A percentile compares a stretch with the other conserved stretches of the same genome.
Conservation (phyloP, 2,888 invertebrate genomes). For the Drosophila quinaria region DNA sequence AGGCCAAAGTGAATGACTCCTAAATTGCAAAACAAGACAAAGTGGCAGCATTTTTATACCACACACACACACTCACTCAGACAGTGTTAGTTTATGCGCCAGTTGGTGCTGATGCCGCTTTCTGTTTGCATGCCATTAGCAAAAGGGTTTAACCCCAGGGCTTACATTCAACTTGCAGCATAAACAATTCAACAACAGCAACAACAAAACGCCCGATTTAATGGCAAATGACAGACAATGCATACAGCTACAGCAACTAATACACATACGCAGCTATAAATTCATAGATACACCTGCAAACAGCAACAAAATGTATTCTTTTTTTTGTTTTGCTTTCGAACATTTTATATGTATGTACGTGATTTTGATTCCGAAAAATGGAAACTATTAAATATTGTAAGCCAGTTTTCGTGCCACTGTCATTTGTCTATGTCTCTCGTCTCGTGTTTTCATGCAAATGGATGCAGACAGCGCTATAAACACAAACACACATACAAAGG, state of each 20-base stretch:
- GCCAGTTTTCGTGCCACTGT: conserved; percentile 22
- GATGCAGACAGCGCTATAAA: conserved; percentile 20
- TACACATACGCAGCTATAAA: conserved; percentile 12
- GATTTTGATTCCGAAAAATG: conserved; percentile 31
- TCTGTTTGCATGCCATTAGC: conserved; percentile 45
- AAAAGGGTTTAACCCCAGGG: conserved; percentile 34
- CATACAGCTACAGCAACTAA: conserved; percentile 9
- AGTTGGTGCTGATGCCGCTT: conserved; percentile 16
- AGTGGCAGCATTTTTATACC: conserved; percentile 54
- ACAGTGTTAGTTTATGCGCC: conserved; percentile 36
- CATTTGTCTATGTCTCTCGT: conserved; percentile 20
- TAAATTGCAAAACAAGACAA: conserved; percentile 74
- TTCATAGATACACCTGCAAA: conserved; percentile 13
- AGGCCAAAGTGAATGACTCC: conserved; percentile 66
- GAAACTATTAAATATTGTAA: conserved; percentile 33
- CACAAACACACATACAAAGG: not conserved
- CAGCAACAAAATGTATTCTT: conserved; percentile 26
- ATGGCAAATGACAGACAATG: conserved; percentile 30
- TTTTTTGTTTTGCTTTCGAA: conserved; percentile 18
- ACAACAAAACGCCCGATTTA: conserved; percentile 35
- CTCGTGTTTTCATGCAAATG: conserved; percentile 12
- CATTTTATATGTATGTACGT: conserved; percentile 16
- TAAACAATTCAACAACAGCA: conserved; percentile 36
- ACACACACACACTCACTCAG: conserved; percentile 20
- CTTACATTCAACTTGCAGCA: conserved; percentile 36